Evolutionary conservation across 2,113 vertebrate species (phyloP), one percentile per base, ranked within the genome.

Genomic region (Toxotes chatareus): DNA sequence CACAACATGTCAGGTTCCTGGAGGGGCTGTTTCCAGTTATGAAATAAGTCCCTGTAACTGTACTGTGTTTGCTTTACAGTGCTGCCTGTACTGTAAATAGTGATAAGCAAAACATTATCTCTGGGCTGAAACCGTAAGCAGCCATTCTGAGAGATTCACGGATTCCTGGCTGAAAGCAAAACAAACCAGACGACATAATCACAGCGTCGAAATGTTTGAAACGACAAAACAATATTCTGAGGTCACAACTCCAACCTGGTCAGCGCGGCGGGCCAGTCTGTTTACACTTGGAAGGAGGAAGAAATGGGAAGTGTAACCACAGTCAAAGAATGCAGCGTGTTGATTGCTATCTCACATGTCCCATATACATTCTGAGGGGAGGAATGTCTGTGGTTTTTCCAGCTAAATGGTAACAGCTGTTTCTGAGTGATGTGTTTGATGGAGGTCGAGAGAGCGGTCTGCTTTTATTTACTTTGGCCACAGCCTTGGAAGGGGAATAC

Each of bases 371-470:
- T 96, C 93, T 94, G 93, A 63, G 76, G 86, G 93, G 91, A 95
- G 94, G 95, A 96, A 96, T 97, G 94, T 89, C 84, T 94, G 93
- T 93, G 95, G 89, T 94, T 95, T 96, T 95, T 96, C 92, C 91
- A 93, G 93, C 91, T 98, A 98, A 98, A 96, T 96, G 95, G 94
- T 96, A 96, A 96, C 97, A 98, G 97, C 97, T 98, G 97, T 97
- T 96, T 94, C 94, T 94, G 96, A 96, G 96, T 93, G 94, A 96
- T 96, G 94, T 94, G 94, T 96, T 94, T 95, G 94, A 95, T 95
- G 96, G 94, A 96, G 95, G 96, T 96, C 94, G 76, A 72, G 82
- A 73, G 72, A 80, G 83, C 34, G n/a, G 31, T 70, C 96, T 94
- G 94, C 91, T 93, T 93, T 63, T 97, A 95, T 97, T 97, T 96